Evolutionary conservation across 2,113 vertebrate genomes (phyloP), one percentile per base, ranked within the genome.

Genomic region (Laterallus jamaicensis): DNA sequence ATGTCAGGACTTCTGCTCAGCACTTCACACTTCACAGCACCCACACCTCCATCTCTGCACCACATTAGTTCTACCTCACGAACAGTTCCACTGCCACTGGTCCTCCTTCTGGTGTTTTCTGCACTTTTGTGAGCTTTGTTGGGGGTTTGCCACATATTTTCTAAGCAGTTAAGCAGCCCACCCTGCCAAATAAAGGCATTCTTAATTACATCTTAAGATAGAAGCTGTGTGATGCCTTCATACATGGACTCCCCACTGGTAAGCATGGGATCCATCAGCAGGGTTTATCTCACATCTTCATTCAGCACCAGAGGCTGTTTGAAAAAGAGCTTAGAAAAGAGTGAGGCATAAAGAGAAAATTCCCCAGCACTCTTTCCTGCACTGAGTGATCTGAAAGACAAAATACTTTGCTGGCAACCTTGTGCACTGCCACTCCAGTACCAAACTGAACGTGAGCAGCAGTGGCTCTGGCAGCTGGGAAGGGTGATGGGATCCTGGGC

Each of bases 241-340:
- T 12, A 52, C 8, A 10, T 0, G 6, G 13, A 11, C 5, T 24
- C 10, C 54, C 21, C 20, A 10, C 2, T 1, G 19, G 25, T 19
- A 89, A 78, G 28, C 83, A 78, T 0, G 2, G 60, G 26, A 71
- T 37, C 42, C 39, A 17, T 14, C 77, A 75, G 62, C 60, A 59
- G 29, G 16, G 10, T 52, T 18, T 26, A 86, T 29, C 55, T 73
- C 16, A 35, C 11, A 55, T 39, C n/a, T 49, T 62, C 71, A 37
- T 20, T 79, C 69, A 71, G 35, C 40, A 75, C 69, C 32, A 52
- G 29, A 92, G 68, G 15, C n/a, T 52, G 49, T 40, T 73, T 31
- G 70, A 75, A 91, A n/a, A 70, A 91, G 66, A 82, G 17, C 37
- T 92, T 32, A 69, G 56, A 59, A 73, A 49, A 54, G 39, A 75